Base-by-base conservation (phyloP, 2,888 invertebrate genomes). In the Cheilosia scutellata region DNA sequence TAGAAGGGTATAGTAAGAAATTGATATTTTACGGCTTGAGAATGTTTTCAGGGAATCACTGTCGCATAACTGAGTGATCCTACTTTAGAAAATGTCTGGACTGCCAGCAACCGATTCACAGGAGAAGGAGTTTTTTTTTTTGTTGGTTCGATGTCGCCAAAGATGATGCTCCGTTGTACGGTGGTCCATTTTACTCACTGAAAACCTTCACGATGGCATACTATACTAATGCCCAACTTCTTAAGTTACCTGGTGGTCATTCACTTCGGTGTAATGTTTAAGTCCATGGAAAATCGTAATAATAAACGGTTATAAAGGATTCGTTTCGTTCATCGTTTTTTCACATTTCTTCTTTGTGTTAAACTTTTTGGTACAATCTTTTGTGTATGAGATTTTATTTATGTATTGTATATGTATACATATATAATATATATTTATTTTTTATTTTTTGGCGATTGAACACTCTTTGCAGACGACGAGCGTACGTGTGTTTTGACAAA, bases 201-300 rank as follows among this genome's bases (percentile, higher is more conserved):
- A 74, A 83, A 74, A 51, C 62, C 63, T 42, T 68, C 70, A 77
- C 72, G 66, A 57, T 55, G 72, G 62, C 58, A 66, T 62, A 79
- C 51, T 65, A 74, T 66, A 79, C 51, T 66, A 79, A 65, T 79
- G 49, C 68, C 25, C 37, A 65, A 71, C 75, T 70, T 84, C 79
- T 84, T 84, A 55, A 57, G 74, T 84, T 84, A 84, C 84, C 70
- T 79, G 27, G 44, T 84, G 80, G 84, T 75, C 80, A 84, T 84
- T 84, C 79, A 75, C 80, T 65, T 79, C 47, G 58, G 58, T 75
- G 65, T 75, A 84, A 47, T 53, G 57, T 37, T 53, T 63, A 70
- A 65, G 70, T 25, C 70, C 74, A 75, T 74, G 47, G 58, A 79
- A 79, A 80, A 74, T 63, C 62, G 62, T 63, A 83, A 79, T 58